Evolutionary conservation across 2,113 vertebrate species (phyloP), one percentile per base, ranked within the genome.

Genomic region (Phyllostomus hastatus): DNA sequence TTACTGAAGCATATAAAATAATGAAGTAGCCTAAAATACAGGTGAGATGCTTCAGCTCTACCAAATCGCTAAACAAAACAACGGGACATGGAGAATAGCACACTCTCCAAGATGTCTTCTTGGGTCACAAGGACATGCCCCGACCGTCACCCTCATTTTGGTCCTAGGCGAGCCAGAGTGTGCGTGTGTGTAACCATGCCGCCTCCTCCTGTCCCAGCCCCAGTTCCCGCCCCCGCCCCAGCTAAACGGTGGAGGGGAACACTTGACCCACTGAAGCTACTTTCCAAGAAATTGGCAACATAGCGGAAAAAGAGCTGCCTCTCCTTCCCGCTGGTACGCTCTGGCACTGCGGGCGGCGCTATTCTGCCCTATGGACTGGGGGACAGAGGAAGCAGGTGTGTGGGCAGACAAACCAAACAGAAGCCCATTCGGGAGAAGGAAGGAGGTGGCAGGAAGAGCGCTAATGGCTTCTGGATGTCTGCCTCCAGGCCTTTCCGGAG

Each of bases 1-100:
- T 93, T 69, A 90, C 46, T 46, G 28, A 90, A 70, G 38, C 33
- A 50, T 50, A 90, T 48, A 96, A 94, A 91, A 90, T 72, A 95
- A 90, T 38, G 75, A 76, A 89, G 33, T 76, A 26, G 64, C 48
- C 90, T 94, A 67, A 88, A 93, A 93, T 82, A 38, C n/a, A 15
- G 52, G 88, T 50, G 69, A 92, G 12, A 50, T 72, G 8, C 10
- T 96, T 91, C 83, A 64, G 79, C 33, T 50, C 7, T 12, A 73
- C n/a, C 16, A 33, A 35, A 86, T 26, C 19, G 75, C 33, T 80
- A 52, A 83, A 80, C 86, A 81, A 87, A 92, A 88, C 28, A 86
- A 59, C 41, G 69, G 35, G 59, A 2, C 8, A 1, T 26, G 12
- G 69, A 20, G 19, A 46, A 38, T 1, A 14, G 19, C 33, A 38